Evolutionary conservation across 2,797 vertebrate genomes (phyloP).

Genomic region (Scarus forsteni): DNA sequence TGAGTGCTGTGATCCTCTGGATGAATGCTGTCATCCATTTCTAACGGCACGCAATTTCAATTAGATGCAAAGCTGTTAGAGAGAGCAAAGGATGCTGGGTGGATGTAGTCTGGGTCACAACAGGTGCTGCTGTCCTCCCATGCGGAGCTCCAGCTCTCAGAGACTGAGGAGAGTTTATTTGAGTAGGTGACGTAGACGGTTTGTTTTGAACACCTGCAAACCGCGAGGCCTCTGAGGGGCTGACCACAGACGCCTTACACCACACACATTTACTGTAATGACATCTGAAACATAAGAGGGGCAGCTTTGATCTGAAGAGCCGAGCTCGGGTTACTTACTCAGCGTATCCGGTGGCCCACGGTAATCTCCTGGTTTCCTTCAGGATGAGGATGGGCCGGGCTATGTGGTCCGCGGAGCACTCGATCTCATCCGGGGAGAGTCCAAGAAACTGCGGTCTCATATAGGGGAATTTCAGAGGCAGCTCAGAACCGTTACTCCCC

Average conservation of each 20-base stretch:
- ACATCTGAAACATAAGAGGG: conserved; percentile 38
- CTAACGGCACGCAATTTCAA: not conserved
- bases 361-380: conserved; percentile 91
- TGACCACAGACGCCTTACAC: not conserved
- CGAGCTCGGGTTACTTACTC: conserved; percentile 87
- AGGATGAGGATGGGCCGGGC: conserved; percentile 94
- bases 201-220: conserved; percentile 8
- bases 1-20: conserved; percentile 17
- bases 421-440: conserved; percentile 92
- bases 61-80: not conserved
- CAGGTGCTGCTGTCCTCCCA: conserved; percentile 44
- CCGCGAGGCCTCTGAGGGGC: conserved; percentile 20
- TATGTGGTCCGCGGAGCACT: conserved; percentile 95
- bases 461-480: conserved; percentile 94
- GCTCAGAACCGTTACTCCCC: conserved; percentile 84
- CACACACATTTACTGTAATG: not conserved
- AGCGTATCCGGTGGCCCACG: conserved; percentile 96
- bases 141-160: not conserved
- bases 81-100: not conserved
- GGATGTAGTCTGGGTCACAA: conserved; percentile 68
- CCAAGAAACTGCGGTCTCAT: conserved; percentile 93
- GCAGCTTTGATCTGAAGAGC: conserved; percentile 25
- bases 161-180: not conserved
- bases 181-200: not conserved
- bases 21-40: conserved; percentile 13